Evolutionary conservation across 1,140 invertebrate species (phyloP).

Genomic region (Drosophila bifasciata): DNA sequence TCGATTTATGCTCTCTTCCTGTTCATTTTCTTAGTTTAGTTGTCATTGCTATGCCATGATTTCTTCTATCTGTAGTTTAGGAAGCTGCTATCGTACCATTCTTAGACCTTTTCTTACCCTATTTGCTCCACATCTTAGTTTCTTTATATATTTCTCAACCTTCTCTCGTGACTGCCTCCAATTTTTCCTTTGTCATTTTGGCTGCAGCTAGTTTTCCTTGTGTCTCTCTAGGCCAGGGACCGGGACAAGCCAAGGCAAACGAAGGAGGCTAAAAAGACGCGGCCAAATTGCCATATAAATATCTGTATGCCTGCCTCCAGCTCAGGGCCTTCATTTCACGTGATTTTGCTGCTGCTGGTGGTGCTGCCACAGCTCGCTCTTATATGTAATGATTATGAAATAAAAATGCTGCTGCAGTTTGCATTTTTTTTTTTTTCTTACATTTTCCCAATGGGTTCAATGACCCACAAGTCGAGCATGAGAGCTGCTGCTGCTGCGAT

Average conservation of each 20-base stretch:
- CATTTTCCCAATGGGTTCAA: constrained; percentile 55
- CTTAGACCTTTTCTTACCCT: neutral
- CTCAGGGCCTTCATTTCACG: constrained; percentile 59
- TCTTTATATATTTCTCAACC: constrained; percentile 4
- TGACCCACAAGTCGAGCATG: constrained; percentile 47
- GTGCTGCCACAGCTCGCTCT: constrained; percentile 26
- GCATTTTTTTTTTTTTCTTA: constrained; percentile 27
- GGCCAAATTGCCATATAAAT: constrained; percentile 45
- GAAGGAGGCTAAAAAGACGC: constrained; percentile 32
- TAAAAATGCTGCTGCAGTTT: constrained; percentile 59
- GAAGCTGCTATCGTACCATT: neutral
- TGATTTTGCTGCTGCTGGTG: constrained; percentile 57
- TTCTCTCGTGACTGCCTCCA: constrained; percentile 22
- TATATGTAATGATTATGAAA: constrained; percentile 78
- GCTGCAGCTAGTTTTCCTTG: constrained; percentile 39
- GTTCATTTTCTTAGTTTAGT: too few relatives aligned
- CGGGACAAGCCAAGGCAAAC: constrained; percentile 24
- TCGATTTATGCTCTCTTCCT: too few relatives aligned
- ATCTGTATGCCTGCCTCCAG: constrained; percentile 27
- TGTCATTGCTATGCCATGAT: too few relatives aligned
- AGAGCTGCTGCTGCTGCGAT: constrained; percentile 40
- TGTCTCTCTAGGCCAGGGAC: constrained; percentile 37
- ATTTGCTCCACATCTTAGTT: neutral
- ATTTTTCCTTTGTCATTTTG: constrained; percentile 39
- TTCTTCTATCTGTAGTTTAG: too few relatives aligned